Evolutionary conservation across 2,888 invertebrate genomes (phyloP), one percentile per base, ranked within the genome.

Genomic region (Tenthredo distinguenda): DNA sequence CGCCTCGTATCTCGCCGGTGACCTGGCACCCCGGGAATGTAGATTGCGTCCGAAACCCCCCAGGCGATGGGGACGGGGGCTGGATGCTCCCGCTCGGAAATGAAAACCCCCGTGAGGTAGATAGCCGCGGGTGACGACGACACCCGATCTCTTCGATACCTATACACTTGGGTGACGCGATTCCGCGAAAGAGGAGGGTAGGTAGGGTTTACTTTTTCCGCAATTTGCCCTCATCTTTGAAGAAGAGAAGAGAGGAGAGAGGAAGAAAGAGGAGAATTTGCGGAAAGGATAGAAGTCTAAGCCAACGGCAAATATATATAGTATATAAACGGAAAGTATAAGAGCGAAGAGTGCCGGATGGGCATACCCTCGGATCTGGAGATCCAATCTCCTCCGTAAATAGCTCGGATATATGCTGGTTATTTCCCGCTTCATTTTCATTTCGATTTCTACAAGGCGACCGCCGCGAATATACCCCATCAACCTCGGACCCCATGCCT

Each of bases 21-120:
- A 26, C 77, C 77, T 9, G 31, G 31, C 77, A 50, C 50, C 31
- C 77, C n/a, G 55, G 62, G 81, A 81, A 81, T 81, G 62, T 62
- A 81, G 34, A 81, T 81, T 81, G 81, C 81, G 81, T 81, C 81
- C 81, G 76, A 84, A 62, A 77, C 34, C 43, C 84, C 15, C 31
- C 47, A 40, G 40, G 31, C 37, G 40, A 62, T 62, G 31, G 37
- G 68, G 68, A 5, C 12, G 62, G 12, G 21, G 26, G 12, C 26
- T 26, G 26, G 15, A 31, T 68, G 9, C 34, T 68, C 31, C 77
- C 34, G 9, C 77, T 77, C 26, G 77, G 26, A 77, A 77, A 77
- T 77, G 77, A 37, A 77, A 77, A 55, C 26, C 55, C 77, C 9
- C 50, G 34, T 74, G 37, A 40, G 31, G 31, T 21, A 77, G 68